Conservation (phyloP, 2,797 vertebrate genomes). For the Hafferia zeledoni region DNA sequence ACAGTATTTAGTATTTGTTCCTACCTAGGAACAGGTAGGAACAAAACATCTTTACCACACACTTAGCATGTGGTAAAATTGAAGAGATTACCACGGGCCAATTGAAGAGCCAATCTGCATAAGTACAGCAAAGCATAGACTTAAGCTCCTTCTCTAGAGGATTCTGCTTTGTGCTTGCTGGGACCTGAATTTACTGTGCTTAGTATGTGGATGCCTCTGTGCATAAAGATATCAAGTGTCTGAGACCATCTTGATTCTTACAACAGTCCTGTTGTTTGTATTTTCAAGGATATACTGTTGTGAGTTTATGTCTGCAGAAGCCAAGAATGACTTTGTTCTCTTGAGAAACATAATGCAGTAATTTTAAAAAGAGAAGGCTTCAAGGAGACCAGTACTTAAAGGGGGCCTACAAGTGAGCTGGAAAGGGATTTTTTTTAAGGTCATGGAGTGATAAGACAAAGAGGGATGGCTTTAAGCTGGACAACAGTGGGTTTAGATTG, state of each 20-base stretch:
- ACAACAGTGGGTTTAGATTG: background rate
- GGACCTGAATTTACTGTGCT: background rate
- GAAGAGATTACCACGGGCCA: background rate
- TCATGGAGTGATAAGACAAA: background rate
- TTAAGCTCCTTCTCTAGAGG: background rate
- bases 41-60: background rate
- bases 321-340: background rate
- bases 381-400: background rate
- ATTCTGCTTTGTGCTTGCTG: background rate
- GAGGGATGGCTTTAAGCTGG: background rate
- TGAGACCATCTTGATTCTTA: background rate
- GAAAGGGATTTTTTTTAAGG: background rate
- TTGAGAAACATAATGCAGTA: background rate
- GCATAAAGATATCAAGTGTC: background rate
- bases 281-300: background rate
- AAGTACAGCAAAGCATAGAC: background rate
- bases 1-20: background rate
- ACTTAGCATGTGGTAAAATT: background rate
- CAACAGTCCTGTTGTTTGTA: background rate
- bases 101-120: background rate
- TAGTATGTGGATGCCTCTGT: background rate
- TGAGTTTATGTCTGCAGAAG: background rate
- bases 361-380: background rate
- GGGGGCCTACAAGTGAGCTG: background rate
- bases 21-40: background rate